These are phyloP conservation scores for Amphiura filiformis DNA, from an alignment of 35 echinoderm and acorn worm genomes.

Conservation along the genomic window DNA sequence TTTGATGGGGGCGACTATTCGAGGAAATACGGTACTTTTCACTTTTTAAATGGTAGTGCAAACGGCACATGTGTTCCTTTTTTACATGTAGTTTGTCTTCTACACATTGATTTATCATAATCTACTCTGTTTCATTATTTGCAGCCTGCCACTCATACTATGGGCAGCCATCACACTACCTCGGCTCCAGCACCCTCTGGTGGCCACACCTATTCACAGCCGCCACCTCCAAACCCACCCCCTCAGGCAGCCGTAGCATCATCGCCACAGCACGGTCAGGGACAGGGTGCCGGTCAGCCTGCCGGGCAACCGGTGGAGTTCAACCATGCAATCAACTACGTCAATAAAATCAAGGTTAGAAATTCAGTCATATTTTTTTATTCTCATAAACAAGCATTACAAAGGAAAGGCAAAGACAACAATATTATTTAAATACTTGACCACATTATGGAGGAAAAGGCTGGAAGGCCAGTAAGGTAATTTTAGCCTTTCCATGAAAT, in stretches of 20 bases:
- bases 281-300: constrained; percentile 22
- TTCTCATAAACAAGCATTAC: no score
- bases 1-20: no score
- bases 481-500: no score
- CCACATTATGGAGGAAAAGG: no score
- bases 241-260: constrained; percentile 21
- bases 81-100: no score
- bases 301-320: constrained; percentile 94
- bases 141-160: not conserved
- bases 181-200: constrained; percentile 61
- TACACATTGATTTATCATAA: no score
- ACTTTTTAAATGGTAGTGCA: no score
- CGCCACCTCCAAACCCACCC: constrained; percentile 59
- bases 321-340: constrained; percentile 99
- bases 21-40: no score
- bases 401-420: no score
- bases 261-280: constrained; percentile 34
- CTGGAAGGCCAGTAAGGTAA: no score
- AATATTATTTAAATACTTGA: no score
- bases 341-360: constrained; percentile 97
- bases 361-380: not conserved
- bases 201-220: constrained; percentile 90
- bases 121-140: not conserved
- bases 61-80: no score
- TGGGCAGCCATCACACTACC: constrained; percentile 15